A percentile compares a stretch with the other conserved stretches of the same genome.
phyloP scores from a whole-genome alignment of 2,888 invertebrate genomes.

The Stenolophus ochropezus region DNA sequence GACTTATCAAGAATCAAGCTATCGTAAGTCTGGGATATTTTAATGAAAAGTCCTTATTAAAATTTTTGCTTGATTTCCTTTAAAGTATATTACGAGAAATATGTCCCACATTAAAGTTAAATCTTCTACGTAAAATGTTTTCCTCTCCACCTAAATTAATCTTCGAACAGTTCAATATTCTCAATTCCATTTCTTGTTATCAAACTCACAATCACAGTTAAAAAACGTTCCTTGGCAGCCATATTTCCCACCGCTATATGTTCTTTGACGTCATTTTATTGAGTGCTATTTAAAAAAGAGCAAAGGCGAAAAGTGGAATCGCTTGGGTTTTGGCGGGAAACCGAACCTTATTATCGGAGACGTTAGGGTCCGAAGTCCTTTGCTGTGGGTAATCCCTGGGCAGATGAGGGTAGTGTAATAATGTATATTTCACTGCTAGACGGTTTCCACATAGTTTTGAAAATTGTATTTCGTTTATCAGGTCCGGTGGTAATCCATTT shows the following conservation, averaged over 20 bases:
- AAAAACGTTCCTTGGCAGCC: slow-evolving; percentile 65
- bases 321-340: neutral
- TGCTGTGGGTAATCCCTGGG: slow-evolving; percentile 12
- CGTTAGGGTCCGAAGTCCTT: slow-evolving; percentile 8
- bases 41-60: too few relatives aligned
- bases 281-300: slow-evolving; percentile 64
- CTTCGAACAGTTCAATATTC: neutral
- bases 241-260: slow-evolving; percentile 70
- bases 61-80: neutral
- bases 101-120: neutral
- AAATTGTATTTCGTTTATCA: slow-evolving; percentile 70
- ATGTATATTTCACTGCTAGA: slow-evolving; percentile 68
- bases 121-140: neutral
- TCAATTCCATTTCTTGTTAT: slow-evolving; percentile 11
- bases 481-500: slow-evolving; percentile 66
- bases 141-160: neutral
- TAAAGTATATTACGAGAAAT: neutral
- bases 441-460: slow-evolving; percentile 70
- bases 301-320: slow-evolving; percentile 34
- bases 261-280: slow-evolving; percentile 70
- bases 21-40: too few relatives aligned
- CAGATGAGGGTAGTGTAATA: slow-evolving; percentile 65
- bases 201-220: slow-evolving; percentile 13
- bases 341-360: neutral
- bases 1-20: too few relatives aligned